Conservation (phyloP, 2,888 invertebrate genomes). For the Aleiodes leptofemur region DNA sequence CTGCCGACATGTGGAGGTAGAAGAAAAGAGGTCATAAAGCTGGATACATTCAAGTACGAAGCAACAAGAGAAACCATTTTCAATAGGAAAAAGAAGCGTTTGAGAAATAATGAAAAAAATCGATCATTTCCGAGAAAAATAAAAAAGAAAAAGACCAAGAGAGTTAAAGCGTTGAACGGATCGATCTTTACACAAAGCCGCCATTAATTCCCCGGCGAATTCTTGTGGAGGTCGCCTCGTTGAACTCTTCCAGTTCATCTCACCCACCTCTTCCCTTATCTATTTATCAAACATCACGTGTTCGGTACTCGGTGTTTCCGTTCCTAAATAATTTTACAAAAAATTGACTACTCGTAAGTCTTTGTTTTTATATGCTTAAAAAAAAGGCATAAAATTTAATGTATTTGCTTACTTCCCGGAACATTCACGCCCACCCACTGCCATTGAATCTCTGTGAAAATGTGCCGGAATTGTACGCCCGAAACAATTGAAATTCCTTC, state of each 20-base stretch:
- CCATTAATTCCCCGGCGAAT: slow-evolving; percentile 13
- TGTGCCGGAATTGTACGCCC: not conserved
- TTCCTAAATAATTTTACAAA: slow-evolving; percentile 8
- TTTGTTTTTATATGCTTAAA: too few relatives aligned
- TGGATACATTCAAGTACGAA: not conserved
- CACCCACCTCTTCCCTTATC: slow-evolving; percentile 26
- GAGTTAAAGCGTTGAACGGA: not conserved
- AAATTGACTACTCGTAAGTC: not conserved
- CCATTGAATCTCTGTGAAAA: slow-evolving; percentile 1
- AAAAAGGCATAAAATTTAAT: too few relatives aligned
- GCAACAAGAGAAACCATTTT: not conserved
- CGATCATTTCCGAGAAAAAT: not conserved
- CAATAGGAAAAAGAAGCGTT: not conserved
- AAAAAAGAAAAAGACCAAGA: not conserved
- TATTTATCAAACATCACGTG: slow-evolving; percentile 36
- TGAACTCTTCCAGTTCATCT: slow-evolving; percentile 3
- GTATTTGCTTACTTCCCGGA: not conserved
- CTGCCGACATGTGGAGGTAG: not conserved
- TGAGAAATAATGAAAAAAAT: not conserved
- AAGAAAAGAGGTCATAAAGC: not conserved
- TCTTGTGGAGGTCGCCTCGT: not conserved
- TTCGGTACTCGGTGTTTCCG: not conserved
- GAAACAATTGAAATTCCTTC: slow-evolving; percentile 6
- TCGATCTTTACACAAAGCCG: slow-evolving; percentile 33
- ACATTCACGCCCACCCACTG: slow-evolving; percentile 14